A percentile compares a stretch with the other conserved stretches of the same genome.
Evolutionary conservation across 2,113 vertebrate genomes (phyloP).

Genomic region (Tragelaphus scriptus): DNA sequence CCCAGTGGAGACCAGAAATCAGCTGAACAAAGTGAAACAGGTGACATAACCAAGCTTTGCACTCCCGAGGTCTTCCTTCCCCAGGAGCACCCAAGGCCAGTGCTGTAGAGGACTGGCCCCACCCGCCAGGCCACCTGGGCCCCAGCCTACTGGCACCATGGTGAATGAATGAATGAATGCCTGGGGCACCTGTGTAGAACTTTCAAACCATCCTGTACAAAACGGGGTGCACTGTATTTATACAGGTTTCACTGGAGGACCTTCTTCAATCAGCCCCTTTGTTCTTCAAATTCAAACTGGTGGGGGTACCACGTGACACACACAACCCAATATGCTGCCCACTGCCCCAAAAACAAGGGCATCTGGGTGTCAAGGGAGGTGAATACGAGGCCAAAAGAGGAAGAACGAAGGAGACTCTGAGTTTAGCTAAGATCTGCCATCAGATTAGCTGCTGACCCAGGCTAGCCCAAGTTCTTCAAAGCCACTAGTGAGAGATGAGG

Average conservation of each 20-base stretch:
- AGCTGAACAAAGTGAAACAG: neutral
- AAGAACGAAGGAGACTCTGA: neutral
- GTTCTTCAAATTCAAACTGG: neutral
- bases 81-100: neutral
- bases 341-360: neutral
- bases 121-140: neutral
- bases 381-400: neutral
- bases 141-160: neutral
- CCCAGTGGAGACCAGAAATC: neutral
- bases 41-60: neutral
- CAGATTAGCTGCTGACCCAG: neutral
- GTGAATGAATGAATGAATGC: neutral
- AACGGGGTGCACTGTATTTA: neutral
- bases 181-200: neutral
- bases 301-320: neutral
- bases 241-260: neutral
- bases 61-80: neutral
- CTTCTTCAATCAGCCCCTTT: neutral
- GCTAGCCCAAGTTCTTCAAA: neutral
- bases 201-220: too few species aligned
- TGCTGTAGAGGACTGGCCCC: neutral
- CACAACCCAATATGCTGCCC: neutral
- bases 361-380: neutral
- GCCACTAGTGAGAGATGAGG: neutral
- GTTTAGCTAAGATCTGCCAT: neutral